Evolutionary conservation across 2,113 vertebrate genomes (phyloP).

Genomic region (Chionis minor): DNA sequence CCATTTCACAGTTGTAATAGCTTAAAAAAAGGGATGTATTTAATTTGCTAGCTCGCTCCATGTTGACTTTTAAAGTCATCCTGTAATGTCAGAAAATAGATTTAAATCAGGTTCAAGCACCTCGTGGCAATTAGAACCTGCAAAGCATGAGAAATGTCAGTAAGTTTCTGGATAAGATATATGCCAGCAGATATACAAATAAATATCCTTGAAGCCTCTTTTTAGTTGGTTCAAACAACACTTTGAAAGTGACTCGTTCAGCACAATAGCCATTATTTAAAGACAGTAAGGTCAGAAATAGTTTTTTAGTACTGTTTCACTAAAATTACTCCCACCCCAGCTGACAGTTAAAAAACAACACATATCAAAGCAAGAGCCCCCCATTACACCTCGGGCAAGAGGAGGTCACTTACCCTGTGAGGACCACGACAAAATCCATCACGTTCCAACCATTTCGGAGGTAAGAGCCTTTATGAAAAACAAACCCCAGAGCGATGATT

Average conservation of each 20-base stretch:
- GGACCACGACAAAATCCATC: constrained; percentile 99
- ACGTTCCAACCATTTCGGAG: constrained; percentile 98
- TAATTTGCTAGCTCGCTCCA: not conserved
- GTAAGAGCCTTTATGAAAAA: constrained; percentile 95
- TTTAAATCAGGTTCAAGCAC: constrained; percentile 36
- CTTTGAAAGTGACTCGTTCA: not conserved
- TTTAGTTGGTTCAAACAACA: not conserved
- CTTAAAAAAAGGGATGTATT: not conserved
- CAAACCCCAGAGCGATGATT: constrained; percentile 96
- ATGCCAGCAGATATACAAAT: not conserved
- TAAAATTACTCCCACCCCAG: not conserved
- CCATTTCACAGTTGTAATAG: not conserved
- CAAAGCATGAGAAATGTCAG: not conserved
- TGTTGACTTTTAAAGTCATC: not conserved
- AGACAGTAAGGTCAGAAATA: not conserved
- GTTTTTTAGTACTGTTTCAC: not conserved
- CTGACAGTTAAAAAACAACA: not conserved
- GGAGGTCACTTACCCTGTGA: constrained; percentile 88
- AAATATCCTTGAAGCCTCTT: not conserved
- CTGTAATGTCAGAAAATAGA: not conserved
- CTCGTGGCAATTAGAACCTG: not conserved
- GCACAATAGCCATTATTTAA: not conserved
- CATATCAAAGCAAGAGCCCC: not conserved
- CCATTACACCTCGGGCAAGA: not conserved
- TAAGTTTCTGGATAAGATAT: not conserved